Percentiles rank a stretch among this genome's conserved stretches.
phyloP scores from a whole-genome alignment of 2,797 vertebrate genomes.

The Siniperca undulata region DNA sequence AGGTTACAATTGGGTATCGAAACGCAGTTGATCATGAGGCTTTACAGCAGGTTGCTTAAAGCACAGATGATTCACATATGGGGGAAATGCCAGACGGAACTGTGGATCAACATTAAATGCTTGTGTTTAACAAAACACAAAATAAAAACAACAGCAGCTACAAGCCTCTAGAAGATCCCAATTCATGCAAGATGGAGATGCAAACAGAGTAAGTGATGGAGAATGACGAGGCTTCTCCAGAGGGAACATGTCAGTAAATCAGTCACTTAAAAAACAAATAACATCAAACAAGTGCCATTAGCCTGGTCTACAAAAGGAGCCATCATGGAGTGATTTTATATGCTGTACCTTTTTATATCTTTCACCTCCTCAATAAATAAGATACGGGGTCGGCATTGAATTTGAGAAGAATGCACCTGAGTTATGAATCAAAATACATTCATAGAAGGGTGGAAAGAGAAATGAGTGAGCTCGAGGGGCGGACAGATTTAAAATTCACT shows the following conservation, averaged over 20 bases:
- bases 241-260: slow-evolving; percentile 68
- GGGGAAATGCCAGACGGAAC: neutral
- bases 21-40: slow-evolving; percentile 27
- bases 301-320: slow-evolving; percentile 77
- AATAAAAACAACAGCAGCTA: neutral
- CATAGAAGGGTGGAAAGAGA: slow-evolving; percentile 50
- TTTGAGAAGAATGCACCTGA: slow-evolving; percentile 68
- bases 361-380: slow-evolving; percentile 79
- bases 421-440: slow-evolving; percentile 77
- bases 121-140: slow-evolving; percentile 10
- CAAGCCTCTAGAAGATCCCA: neutral
- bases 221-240: slow-evolving; percentile 20
- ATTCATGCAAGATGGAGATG: slow-evolving; percentile 8
- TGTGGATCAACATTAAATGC: slow-evolving; percentile 4
- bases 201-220: slow-evolving; percentile 17
- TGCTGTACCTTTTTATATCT: slow-evolving; percentile 61
- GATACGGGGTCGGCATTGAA: slow-evolving; percentile 66
- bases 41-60: slow-evolving; percentile 26
- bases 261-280: slow-evolving; percentile 79
- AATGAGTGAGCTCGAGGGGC: slow-evolving; percentile 50
- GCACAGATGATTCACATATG: slow-evolving; percentile 9
- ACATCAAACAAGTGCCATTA: slow-evolving; percentile 67
- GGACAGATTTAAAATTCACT: slow-evolving; percentile 73
- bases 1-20: slow-evolving; percentile 22
- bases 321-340: slow-evolving; percentile 73